Base-by-base conservation (phyloP, 2,888 invertebrate genomes). In the Pachymerium ferrugineum region DNA sequence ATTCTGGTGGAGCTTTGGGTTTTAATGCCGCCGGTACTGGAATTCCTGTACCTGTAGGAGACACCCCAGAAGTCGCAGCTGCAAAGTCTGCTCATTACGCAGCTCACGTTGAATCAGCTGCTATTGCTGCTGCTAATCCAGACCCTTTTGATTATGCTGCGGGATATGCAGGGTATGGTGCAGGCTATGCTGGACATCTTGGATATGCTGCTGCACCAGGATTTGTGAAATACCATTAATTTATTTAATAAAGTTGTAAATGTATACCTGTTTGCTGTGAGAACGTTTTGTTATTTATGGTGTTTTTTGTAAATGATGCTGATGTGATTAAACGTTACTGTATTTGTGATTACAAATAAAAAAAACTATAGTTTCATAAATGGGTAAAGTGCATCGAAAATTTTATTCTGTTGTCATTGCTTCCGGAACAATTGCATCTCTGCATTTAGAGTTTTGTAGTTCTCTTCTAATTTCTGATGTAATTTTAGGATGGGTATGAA, bases 381-480 rank as follows among this genome's bases (percentile, higher is more conserved):
- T n/a, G n/a, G n/a, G n/a, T n/a, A n/a, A n/a, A n/a, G n/a, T n/a
- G n/a, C n/a, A n/a, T n/a, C n/a, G n/a, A 35, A 35, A 35, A 35
- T 35, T 28, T 31, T 69, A 30, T 30, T 69, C 30, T 25, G 3
- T 69, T 31, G 19, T 31, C 69, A 69, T 69, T 19, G 69, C 29
- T 69, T 69, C 69, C 8, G 30, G 28, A 1, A 38, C 6, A 22
- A 35, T 22, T 5, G 22, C 79, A 81, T 93, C 94, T 78, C 94
- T 87, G 80, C 93, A 92, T 79, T 88, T 88, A 0, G 93, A 91
- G 79, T 90, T 88, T 80, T 91, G 90, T 22, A 98, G 83, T 84
- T 97, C 96, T 77, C 94, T 85, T 72, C 96, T 86, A 74, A 97
- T 89, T 87, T 97, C 94, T 0, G 88, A 84, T 10, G 93, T 92